phyloP scores from a whole-genome alignment of 2,888 invertebrate genomes.

The Melinaea marsaeus region DNA sequence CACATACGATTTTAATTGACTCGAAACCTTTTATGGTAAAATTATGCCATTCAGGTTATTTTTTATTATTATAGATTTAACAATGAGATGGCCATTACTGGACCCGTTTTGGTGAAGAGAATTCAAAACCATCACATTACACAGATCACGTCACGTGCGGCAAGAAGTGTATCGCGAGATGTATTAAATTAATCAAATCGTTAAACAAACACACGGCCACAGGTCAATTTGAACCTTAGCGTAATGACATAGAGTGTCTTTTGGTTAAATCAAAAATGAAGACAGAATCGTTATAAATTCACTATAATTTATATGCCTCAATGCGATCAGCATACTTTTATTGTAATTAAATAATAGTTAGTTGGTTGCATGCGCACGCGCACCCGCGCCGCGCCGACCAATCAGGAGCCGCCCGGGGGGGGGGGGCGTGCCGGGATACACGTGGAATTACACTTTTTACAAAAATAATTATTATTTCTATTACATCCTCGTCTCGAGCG shows the following conservation, averaged over 20 bases:
- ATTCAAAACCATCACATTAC: conserved; percentile 33
- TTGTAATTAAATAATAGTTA: conserved; percentile 12
- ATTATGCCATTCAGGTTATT: conserved; percentile 33
- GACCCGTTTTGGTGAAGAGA: conserved; percentile 32
- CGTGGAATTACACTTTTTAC: conserved; percentile 49
- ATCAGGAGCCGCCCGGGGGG: conserved; percentile 38
- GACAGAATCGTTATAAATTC: conserved; percentile 5
- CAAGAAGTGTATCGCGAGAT: conserved; percentile 56
- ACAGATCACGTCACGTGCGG: conserved; percentile 54
- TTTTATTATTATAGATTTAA: conserved; percentile 32
- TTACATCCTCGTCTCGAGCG: conserved; percentile 32
- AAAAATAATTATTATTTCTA: conserved; percentile 62
- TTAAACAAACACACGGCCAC: conserved; percentile 34
- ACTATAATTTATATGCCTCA: conserved; percentile 7
- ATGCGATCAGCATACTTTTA: conserved; percentile 11
- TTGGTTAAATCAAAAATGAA: neutral
- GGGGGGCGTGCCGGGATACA: conserved; percentile 45
- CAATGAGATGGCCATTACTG: conserved; percentile 33
- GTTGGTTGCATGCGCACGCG: conserved; percentile 47
- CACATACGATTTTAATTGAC: conserved; percentile 29
- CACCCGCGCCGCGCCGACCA: conserved; percentile 47
- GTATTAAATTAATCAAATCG: conserved; percentile 71
- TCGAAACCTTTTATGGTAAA: conserved; percentile 28
- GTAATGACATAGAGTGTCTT: neutral
- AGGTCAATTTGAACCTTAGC: conserved; percentile 7